Evolutionary conservation across 2,113 vertebrate genomes (phyloP), one percentile per base, ranked within the genome.

Genomic region (Rhea americana): DNA sequence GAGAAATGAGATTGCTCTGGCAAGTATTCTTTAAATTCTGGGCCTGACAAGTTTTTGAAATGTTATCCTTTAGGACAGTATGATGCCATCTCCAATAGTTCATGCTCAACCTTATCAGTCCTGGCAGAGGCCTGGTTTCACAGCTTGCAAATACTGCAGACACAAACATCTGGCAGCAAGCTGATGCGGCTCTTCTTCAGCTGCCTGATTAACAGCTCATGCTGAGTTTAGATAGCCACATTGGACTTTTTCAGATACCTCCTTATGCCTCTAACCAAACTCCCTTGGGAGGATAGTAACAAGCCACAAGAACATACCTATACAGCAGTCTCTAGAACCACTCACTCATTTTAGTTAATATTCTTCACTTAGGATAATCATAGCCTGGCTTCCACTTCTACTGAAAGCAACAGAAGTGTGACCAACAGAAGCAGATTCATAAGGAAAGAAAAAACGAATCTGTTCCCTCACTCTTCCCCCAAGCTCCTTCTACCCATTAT

Each of bases 121-220:
- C 67, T 91, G 87, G 85, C 85, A 94, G 53, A 7, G 65, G 45
- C 47, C 24, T 0, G 11, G 51, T 67, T 68, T 91, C 89, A 71
- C 82, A 91, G 95, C 67, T 91, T 96, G 89, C 90, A 94, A 84
- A 83, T 90, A 59, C 81, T 43, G 43, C 63, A 80, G 58, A 84
- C 56, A 71, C 59, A 80, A 95, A 93, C 91, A 96, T 89, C 79
- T 93, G 94, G 90, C 81, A 89, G 61, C 85, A 91, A 82, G 67
- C 47, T 65, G 82, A 82, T 17, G 59, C 32, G 81, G 79, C 72
- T 90, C 1, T 58, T 94, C 70, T 81, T 89, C 45, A 81, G 76
- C 76, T 87, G 93, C 74, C 74, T 58, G 48, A 94, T 82, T 63
- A 91, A 77, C 24, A 4, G 76, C 1, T 0, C 47, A 75, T 0